phyloP scores from a whole-genome alignment of 2,113 vertebrate species.

The Hippoglossus stenolepis region DNA sequence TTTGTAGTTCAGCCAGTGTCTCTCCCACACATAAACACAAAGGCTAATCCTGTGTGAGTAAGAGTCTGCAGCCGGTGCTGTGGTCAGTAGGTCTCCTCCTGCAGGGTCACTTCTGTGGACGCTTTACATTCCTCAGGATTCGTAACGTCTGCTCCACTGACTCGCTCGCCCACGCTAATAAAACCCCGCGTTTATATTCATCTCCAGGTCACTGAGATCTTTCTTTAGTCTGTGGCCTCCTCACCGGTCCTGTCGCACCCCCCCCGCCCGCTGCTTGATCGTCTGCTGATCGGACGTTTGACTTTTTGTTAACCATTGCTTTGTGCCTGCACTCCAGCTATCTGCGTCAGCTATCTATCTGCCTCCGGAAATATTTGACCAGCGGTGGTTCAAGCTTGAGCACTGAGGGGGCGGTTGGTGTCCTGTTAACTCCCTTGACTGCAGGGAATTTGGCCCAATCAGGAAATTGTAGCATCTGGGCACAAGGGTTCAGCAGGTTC shows the following conservation, averaged over 20 bases:
- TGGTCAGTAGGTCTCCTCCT: constrained; percentile 61
- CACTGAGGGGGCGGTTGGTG: background rate
- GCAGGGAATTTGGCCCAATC: constrained; percentile 19
- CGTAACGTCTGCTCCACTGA: constrained; percentile 58
- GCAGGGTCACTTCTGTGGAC: constrained; percentile 48
- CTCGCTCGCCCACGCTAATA: background rate
- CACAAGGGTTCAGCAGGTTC: background rate
- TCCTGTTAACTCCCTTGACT: constrained; percentile 7
- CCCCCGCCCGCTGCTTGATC: background rate
- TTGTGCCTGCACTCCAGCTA: background rate
- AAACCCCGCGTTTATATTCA: no score
- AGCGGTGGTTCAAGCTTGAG: background rate
- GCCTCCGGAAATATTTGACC: constrained; percentile 20
- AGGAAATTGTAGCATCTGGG: constrained; percentile 20
- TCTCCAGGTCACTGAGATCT: background rate
- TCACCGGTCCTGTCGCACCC: background rate
- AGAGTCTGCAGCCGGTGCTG: constrained; percentile 18
- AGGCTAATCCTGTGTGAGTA: constrained; percentile 23
- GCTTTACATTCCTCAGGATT: constrained; percentile 69
- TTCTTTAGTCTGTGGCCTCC: background rate
- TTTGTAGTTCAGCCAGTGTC: constrained; percentile 15
- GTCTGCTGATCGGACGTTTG: background rate
- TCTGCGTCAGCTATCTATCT: constrained; percentile 11
- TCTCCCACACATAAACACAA: constrained; percentile 10
- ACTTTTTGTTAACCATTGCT: constrained; percentile 16